A percentile compares a stretch with the other conserved stretches of the same genome.
phyloP scores from a whole-genome alignment of 2,888 invertebrate genomes.

The Epinotia bilunana region DNA sequence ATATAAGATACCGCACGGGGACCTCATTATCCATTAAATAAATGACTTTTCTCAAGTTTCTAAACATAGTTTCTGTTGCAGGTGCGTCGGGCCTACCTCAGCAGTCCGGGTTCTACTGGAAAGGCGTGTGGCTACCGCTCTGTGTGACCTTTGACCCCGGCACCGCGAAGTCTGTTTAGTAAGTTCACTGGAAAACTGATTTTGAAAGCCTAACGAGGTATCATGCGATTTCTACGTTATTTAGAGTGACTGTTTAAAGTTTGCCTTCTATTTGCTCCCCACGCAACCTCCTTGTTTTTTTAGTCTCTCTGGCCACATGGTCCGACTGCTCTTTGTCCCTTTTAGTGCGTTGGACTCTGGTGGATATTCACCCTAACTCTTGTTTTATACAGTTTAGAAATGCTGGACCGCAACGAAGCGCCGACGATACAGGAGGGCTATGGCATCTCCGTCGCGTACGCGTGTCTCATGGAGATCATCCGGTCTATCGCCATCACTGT shows the following conservation, averaged over 20 bases:
- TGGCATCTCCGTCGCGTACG: slow-evolving; percentile 97
- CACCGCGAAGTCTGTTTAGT: slow-evolving; percentile 96
- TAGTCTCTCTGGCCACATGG: too few relatives aligned
- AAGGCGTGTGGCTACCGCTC: slow-evolving; percentile 96
- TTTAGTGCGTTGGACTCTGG: too few relatives aligned
- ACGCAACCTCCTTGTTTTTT: too few relatives aligned
- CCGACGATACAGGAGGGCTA: slow-evolving; percentile 98
- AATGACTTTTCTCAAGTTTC: too few relatives aligned
- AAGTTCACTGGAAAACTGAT: slow-evolving; percentile 71
- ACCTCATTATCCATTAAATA: too few relatives aligned
- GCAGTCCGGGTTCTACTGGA: slow-evolving; percentile 96
- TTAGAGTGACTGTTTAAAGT: too few relatives aligned
- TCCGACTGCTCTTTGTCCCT: too few relatives aligned
- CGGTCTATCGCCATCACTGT: slow-evolving; percentile 92
- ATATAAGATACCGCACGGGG: too few relatives aligned
- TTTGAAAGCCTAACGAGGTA: too few relatives aligned
- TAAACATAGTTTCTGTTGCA: slow-evolving; percentile 49
- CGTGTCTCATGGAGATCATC: slow-evolving; percentile 96
- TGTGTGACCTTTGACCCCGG: slow-evolving; percentile 93
- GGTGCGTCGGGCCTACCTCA: slow-evolving; percentile 92
- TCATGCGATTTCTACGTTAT: too few relatives aligned
- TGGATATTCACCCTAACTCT: background rate
- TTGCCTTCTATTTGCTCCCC: too few relatives aligned
- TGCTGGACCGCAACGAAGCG: slow-evolving; percentile 97
- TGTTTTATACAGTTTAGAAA: slow-evolving; percentile 89